phyloP scores from a whole-genome alignment of 2,888 invertebrate species.

The Saturnia pavonia region DNA sequence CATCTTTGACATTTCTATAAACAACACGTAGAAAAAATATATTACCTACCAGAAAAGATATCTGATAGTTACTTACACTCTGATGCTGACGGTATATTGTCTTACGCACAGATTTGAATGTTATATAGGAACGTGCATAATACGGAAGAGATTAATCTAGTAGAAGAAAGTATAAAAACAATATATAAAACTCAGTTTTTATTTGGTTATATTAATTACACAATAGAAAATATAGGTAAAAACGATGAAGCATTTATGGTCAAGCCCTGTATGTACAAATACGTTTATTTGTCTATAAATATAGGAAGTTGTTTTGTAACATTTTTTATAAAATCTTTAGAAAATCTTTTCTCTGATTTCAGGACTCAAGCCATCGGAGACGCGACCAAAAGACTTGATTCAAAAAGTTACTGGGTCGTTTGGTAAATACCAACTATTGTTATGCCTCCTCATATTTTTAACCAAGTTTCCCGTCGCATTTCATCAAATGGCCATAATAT shows the following conservation, averaged over 20 bases:
- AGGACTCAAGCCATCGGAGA: constrained; percentile 32
- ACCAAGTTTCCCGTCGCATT: constrained; percentile 77
- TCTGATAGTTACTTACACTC: background rate
- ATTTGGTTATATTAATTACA: background rate
- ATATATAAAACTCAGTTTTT: background rate
- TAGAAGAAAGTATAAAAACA: background rate
- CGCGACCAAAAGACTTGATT: constrained; percentile 44
- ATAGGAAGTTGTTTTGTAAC: background rate
- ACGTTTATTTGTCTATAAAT: background rate
- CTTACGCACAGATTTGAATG: background rate
- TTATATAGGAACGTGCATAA: background rate
- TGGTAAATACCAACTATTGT: constrained; percentile 75
- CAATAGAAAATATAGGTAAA: background rate
- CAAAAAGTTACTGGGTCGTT: constrained; percentile 73
- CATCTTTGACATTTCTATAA: background rate
- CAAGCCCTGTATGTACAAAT: background rate
- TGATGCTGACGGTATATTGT: background rate
- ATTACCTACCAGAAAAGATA: background rate
- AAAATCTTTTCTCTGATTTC: constrained; percentile 27
- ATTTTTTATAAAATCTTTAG: background rate
- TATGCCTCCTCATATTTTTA: constrained; percentile 65
- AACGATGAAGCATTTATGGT: background rate
- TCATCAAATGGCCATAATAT: constrained; percentile 77
- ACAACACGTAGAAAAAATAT: background rate
- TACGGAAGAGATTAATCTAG: background rate